These are phyloP conservation scores for Oscheius sp. DNA, from an alignment of 1,140 invertebrate species.

Conservation along the genomic window DNA sequence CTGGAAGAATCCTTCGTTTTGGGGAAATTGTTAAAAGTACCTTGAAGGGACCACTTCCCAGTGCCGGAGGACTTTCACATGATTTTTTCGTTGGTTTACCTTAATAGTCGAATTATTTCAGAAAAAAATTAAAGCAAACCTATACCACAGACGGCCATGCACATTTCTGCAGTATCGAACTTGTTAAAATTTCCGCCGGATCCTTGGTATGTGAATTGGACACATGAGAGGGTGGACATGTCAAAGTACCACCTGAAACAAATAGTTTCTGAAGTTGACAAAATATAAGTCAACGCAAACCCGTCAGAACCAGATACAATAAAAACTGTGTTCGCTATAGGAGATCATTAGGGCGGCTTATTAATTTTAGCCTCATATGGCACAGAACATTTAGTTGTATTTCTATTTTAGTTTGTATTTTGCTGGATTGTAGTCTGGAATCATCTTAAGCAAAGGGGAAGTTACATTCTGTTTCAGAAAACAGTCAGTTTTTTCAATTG, in stretches of 20 bases:
- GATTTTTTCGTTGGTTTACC: slow-evolving; percentile 29
- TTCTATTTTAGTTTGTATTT: too few relatives aligned
- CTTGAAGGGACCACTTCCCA: slow-evolving; percentile 33
- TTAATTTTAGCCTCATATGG: too few relatives aligned
- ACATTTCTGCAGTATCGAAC: slow-evolving; percentile 67
- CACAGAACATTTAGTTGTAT: too few relatives aligned
- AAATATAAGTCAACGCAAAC: background rate
- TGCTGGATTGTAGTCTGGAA: too few relatives aligned
- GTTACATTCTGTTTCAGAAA: too few relatives aligned
- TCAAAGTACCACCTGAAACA: slow-evolving; percentile 69
- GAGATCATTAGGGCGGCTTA: too few relatives aligned
- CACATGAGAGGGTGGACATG: slow-evolving; percentile 67
- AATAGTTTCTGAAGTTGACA: background rate
- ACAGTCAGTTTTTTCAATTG: too few relatives aligned
- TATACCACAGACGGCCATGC: slow-evolving; percentile 31
- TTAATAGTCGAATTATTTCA: background rate
- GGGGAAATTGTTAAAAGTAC: slow-evolving; percentile 11
- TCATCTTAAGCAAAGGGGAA: too few relatives aligned
- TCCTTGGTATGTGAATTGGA: slow-evolving; percentile 74
- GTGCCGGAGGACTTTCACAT: slow-evolving; percentile 14
- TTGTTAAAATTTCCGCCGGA: slow-evolving; percentile 78
- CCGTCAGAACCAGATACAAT: background rate
- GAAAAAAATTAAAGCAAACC: background rate
- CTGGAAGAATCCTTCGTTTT: slow-evolving; percentile 9
- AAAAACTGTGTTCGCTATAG: too few relatives aligned